Conservation (phyloP, 2,888 invertebrate species). For the Drosophila anomelani region DNA sequence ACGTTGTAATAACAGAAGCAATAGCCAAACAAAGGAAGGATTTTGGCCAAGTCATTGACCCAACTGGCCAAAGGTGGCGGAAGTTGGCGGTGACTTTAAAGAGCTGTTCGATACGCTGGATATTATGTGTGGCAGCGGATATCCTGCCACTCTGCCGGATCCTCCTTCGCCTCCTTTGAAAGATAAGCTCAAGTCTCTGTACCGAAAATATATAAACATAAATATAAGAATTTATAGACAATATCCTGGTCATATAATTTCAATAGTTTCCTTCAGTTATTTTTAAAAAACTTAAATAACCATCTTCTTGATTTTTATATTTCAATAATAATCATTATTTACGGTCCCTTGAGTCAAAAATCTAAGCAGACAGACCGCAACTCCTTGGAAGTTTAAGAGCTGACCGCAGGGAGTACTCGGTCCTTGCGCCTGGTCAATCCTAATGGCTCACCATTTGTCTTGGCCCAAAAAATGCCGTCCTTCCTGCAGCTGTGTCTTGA, state of each 20-base stretch:
- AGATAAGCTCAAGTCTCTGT: conserved; percentile 16
- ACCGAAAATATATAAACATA: neutral
- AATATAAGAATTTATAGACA: neutral
- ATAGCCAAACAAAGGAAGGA: conserved; percentile 44
- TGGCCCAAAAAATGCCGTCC: conserved; percentile 42
- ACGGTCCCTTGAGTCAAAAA: neutral
- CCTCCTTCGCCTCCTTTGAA: neutral
- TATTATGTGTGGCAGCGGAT: conserved; percentile 5
- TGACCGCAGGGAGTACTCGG: neutral
- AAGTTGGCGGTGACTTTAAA: conserved; percentile 18
- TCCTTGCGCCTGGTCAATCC: conserved; percentile 32
- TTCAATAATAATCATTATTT: too few species aligned
- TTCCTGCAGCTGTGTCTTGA: conserved; percentile 63
- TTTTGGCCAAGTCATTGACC: conserved; percentile 65
- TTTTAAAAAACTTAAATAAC: too few species aligned
- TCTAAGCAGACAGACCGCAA: neutral
- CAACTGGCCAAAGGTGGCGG: conserved; percentile 22
- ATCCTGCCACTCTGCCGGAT: neutral
- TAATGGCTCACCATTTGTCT: conserved; percentile 74
- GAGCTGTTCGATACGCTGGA: conserved; percentile 20
- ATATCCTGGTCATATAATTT: neutral
- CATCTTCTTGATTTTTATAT: too few species aligned
- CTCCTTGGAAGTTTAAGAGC: neutral
- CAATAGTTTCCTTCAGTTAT: neutral
- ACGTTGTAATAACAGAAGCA: conserved; percentile 61